Conservation (phyloP, 2,888 invertebrate species). For the Dasysyrphus tricinctus region DNA sequence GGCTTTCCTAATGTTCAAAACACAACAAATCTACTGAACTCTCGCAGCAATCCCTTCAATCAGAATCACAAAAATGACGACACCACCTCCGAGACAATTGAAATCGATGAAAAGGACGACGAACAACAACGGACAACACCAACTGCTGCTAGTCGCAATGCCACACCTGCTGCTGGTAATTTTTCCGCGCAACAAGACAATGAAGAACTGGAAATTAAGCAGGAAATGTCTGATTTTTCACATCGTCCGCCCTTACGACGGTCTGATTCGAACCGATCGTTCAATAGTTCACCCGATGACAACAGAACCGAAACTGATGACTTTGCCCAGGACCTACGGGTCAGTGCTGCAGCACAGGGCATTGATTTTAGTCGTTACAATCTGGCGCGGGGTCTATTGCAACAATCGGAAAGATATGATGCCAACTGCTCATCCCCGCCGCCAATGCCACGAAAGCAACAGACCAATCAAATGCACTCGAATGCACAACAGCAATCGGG, state of each 20-base stretch:
- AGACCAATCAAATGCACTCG: conserved; percentile 61
- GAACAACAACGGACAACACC: conserved; percentile 77
- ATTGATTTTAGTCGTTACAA: conserved; percentile 80
- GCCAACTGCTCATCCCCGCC: conserved; percentile 78
- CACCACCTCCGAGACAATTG: conserved; percentile 54
- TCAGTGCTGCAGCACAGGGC: conserved; percentile 78
- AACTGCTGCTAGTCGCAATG: conserved; percentile 75
- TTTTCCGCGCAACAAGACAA: conserved; percentile 66
- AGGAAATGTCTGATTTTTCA: conserved; percentile 81
- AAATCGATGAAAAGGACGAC: conserved; percentile 69
- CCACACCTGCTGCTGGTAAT: conserved; percentile 49
- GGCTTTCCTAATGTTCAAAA: conserved; percentile 70
- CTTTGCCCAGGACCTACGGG: conserved; percentile 81
- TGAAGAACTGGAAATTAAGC: conserved; percentile 81
- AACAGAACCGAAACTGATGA: conserved; percentile 79
- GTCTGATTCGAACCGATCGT: conserved; percentile 81
- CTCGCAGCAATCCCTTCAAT: conserved; percentile 54
- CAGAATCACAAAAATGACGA: conserved; percentile 53
- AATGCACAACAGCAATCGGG: conserved; percentile 51
- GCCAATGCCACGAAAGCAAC: conserved; percentile 74
- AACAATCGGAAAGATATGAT: conserved; percentile 77
- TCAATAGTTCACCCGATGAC: conserved; percentile 80
- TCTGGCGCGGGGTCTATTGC: conserved; percentile 78
- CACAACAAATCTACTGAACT: conserved; percentile 46
- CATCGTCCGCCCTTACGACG: conserved; percentile 79